A percentile compares a stretch with the other conserved stretches of the same genome.
These are phyloP conservation scores for Pycnomerus fuliginosus DNA, from an alignment of 2,888 invertebrate genomes.

Conservation along the genomic window DNA sequence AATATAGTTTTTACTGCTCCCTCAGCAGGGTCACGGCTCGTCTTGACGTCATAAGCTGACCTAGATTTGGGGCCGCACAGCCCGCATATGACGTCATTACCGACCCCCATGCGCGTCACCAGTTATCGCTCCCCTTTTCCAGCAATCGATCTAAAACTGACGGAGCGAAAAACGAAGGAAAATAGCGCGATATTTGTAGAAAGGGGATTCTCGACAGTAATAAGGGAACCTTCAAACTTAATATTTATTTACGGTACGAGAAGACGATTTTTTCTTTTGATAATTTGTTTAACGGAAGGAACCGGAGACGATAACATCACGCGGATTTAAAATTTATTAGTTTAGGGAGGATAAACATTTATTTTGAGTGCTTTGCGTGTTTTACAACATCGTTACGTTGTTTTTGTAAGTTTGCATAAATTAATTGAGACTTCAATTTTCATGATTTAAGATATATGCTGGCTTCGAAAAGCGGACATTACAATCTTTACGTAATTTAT, in stretches of 20 bases:
- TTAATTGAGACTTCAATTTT: conserved; percentile 5
- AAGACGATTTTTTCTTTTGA: no score
- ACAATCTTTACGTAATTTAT: no score
- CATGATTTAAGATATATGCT: no score
- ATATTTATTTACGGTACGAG: conserved; percentile 4
- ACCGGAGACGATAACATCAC: no score
- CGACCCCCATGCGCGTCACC: conserved; percentile 12
- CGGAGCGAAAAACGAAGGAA: conserved; percentile 3
- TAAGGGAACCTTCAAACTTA: background rate
- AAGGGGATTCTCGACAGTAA: no score
- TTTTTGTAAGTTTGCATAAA: conserved; percentile 10
- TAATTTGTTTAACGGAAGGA: no score
- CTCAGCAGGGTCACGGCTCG: no score
- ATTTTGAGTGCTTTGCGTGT: conserved; percentile 4
- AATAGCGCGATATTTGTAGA: background rate
- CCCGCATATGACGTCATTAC: conserved; percentile 13
- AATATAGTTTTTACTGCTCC: conserved; percentile 3
- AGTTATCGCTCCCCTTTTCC: conserved; percentile 1
- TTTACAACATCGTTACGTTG: conserved; percentile 7
- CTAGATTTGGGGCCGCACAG: conserved; percentile 10
- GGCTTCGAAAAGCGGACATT: no score
- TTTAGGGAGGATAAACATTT: conserved; percentile 2
- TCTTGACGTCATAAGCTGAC: conserved; percentile 18
- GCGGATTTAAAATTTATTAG: background rate
- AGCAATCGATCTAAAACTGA: conserved; percentile 10